Base-by-base conservation (phyloP, 64 coral and sea anemone species). In the Platygyra sinensis region DNA sequence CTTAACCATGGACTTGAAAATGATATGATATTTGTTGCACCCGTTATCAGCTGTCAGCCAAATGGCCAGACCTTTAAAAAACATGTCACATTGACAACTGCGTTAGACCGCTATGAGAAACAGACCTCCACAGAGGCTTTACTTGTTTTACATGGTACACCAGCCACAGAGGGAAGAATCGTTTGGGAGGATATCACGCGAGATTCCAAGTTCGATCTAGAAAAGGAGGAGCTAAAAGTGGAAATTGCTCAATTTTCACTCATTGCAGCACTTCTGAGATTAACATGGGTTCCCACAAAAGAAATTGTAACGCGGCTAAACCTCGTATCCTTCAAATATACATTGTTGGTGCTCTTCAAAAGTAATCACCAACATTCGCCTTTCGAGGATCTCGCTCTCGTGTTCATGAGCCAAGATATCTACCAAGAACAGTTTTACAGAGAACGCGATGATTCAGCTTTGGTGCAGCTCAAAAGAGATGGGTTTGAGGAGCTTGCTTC, bases 351-450 rank as follows among this genome's bases (percentile, higher is more conserved):
- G 22, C 69, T 90, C 12, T 36, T 51, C 49, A 90, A 83, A 15
- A 42, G 71, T 5, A 52, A 83, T 28, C 46, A n/a, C n/a, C n/a
- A 13, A 7, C 51, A 72, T 83, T 67, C 78, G 10, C 39, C 76
- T 50, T 73, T 72, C 39, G 65, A 77, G 49, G n/a, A 90, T 3
- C 51, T 90, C 10, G 88, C 62, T 19, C 38, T 90, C 42, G 52
- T 90, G 36, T 90, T 90, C 76, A 76, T 90, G 33, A 90, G 88
- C 62, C 59, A 49, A 52, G 88, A 90, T 50, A 76, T 80, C 20
- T 90, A 90, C 50, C 88, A 90, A 9, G 75, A 63, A 55, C 39
- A 63, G 46, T 12, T 49, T 36, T 90, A 90, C 42, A 49, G 77
- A 46, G 88, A 81, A 30, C 24, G 69, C 77, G 55, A 90, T 62